A percentile compares a stretch with the other conserved stretches of the same genome.
Conservation (phyloP, 92 coral and sea anemone species). For the Epizoanthus ramosus region DNA sequence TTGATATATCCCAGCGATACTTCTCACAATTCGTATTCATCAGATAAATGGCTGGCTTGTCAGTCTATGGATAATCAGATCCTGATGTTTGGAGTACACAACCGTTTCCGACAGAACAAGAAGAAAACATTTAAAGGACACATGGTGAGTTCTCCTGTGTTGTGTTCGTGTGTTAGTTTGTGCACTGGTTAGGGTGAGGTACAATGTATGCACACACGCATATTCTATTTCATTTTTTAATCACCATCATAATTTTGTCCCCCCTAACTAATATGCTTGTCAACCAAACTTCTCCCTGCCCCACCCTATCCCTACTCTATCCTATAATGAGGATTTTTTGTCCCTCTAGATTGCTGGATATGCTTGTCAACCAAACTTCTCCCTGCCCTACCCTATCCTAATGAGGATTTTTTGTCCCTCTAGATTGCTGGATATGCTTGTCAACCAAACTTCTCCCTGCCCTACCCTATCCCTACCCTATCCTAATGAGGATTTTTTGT, state of each 20-base stretch:
- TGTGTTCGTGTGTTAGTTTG: background rate
- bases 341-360: background rate
- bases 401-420: no score
- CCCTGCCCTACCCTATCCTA: background rate
- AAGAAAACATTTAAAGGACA: constrained; percentile 99
- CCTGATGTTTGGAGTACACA: constrained; percentile 85
- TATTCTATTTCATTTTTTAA: no score
- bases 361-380: background rate
- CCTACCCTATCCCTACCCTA: no score
- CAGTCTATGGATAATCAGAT: constrained; percentile 99
- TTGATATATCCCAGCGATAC: no score
- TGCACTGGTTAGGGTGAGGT: no score
- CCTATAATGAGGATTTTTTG: background rate
- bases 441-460: background rate
- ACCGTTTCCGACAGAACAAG: constrained; percentile 92
- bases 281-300: no score
- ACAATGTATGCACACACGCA: no score
- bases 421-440: background rate
- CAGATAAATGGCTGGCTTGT: constrained; percentile 97
- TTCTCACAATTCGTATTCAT: background rate
- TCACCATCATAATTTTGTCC: no score
- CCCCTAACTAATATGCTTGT: background rate
- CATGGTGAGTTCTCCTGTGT: constrained; percentile 63
- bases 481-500: background rate
- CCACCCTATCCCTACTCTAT: background rate